Evolutionary conservation across 2,113 vertebrate genomes (phyloP).

Genomic region (Heteronetta atricapilla): DNA sequence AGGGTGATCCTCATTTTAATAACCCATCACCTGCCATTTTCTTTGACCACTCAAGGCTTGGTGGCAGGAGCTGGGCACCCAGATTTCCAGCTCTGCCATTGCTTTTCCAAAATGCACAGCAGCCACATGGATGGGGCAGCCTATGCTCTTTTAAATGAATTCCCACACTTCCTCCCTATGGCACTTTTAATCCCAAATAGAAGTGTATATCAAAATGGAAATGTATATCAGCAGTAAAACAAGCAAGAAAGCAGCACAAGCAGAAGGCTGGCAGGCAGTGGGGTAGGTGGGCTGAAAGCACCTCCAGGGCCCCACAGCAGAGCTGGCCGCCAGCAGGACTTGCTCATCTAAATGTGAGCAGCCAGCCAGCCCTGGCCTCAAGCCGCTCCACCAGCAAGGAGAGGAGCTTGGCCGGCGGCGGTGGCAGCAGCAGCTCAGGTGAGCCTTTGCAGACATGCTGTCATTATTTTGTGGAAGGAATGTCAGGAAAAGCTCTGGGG

Average conservation of each 20-base stretch:
- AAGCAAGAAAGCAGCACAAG: background rate
- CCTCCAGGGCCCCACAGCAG: background rate
- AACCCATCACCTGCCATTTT: background rate
- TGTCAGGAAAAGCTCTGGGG: background rate
- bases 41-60: background rate
- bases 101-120: rapidly evolving
- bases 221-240: rapidly evolving
- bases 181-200: background rate
- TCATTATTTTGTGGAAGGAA: background rate
- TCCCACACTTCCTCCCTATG: background rate
- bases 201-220: background rate
- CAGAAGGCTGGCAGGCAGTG: background rate
- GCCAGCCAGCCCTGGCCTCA: background rate
- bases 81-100: background rate
- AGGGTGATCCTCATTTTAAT: background rate
- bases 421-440: background rate
- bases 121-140: background rate
- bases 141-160: background rate
- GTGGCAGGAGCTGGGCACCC: background rate
- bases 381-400: background rate
- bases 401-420: rapidly evolving
- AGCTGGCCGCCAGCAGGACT: background rate
- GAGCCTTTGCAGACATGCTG: background rate
- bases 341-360: background rate
- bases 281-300: background rate